Percentiles rank a stretch among this genome's conserved stretches.
Evolutionary conservation across 2,113 vertebrate genomes (phyloP).

Genomic region (Campylomormyrus numenius): DNA sequence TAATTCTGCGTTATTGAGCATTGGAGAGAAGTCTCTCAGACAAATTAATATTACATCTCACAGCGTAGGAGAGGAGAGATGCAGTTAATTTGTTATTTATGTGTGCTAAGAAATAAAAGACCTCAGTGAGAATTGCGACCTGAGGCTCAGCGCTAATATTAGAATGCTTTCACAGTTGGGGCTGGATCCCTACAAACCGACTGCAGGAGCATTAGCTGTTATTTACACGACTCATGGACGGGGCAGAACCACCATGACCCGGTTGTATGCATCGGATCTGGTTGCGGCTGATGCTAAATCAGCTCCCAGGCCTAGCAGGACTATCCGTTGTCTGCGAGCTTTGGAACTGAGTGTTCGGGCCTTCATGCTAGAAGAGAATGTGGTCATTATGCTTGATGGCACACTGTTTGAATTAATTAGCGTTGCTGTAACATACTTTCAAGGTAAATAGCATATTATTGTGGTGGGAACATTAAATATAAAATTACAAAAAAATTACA

Average conservation of each 20-base stretch:
- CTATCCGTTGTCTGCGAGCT: background rate
- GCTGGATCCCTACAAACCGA: background rate
- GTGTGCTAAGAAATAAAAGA: conserved; percentile 10
- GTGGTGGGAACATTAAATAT: background rate
- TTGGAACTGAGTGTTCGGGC: too few species aligned
- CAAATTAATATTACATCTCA: background rate
- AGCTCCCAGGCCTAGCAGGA: background rate
- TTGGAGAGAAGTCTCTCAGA: background rate
- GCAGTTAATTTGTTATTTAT: conserved; percentile 11
- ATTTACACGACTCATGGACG: background rate
- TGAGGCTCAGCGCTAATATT: conserved; percentile 12
- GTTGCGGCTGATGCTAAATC: background rate
- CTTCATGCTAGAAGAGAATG: background rate
- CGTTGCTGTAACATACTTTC: background rate
- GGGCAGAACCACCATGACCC: background rate
- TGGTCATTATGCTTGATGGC: background rate
- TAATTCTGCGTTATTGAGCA: background rate
- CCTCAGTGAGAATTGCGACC: background rate
- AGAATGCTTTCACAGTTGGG: conserved; percentile 12
- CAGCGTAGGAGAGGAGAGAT: background rate
- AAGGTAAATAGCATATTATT: background rate
- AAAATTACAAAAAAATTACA: background rate
- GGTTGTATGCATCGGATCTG: background rate
- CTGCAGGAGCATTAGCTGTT: background rate
- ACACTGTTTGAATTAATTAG: background rate